These are phyloP conservation scores for Ametastegia equiseti DNA, from an alignment of 2,888 invertebrate genomes.

Conservation along the genomic window DNA sequence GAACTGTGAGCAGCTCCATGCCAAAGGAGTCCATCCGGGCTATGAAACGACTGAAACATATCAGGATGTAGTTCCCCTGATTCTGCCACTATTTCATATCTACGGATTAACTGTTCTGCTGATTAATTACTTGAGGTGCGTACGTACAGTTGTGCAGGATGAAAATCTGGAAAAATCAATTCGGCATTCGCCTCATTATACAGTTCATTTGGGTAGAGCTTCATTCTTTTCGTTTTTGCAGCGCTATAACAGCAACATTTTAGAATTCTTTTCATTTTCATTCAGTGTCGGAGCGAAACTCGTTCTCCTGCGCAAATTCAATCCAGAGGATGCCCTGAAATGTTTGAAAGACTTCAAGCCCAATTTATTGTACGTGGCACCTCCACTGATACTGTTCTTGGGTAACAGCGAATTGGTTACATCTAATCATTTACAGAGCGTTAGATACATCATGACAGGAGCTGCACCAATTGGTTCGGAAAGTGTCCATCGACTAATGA, in stretches of 20 bases:
- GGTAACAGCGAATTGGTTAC: conserved; percentile 73
- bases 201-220: no score
- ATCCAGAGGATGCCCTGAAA: conserved; percentile 82
- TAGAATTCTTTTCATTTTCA: neutral
- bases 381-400: conserved; percentile 81
- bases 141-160: no score
- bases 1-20: conserved; percentile 74
- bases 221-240: neutral
- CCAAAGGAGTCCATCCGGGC: conserved; percentile 47
- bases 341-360: conserved; percentile 82
- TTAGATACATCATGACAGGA: conserved; percentile 80
- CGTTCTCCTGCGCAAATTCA: conserved; percentile 86
- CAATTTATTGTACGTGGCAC: conserved; percentile 85
- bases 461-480: conserved; percentile 84
- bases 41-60: conserved; percentile 67
- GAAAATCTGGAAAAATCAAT: no score
- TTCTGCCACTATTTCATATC: conserved; percentile 92
- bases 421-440: conserved; percentile 78
- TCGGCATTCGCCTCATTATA: no score
- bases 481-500: conserved; percentile 78
- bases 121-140: conserved; percentile 77
- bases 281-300: conserved; percentile 80
- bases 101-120: conserved; percentile 84
- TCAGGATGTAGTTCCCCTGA: conserved; percentile 83
- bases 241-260: neutral